phyloP scores from a whole-genome alignment of 2,888 invertebrate species.

The Nemotelus nigrinus region DNA sequence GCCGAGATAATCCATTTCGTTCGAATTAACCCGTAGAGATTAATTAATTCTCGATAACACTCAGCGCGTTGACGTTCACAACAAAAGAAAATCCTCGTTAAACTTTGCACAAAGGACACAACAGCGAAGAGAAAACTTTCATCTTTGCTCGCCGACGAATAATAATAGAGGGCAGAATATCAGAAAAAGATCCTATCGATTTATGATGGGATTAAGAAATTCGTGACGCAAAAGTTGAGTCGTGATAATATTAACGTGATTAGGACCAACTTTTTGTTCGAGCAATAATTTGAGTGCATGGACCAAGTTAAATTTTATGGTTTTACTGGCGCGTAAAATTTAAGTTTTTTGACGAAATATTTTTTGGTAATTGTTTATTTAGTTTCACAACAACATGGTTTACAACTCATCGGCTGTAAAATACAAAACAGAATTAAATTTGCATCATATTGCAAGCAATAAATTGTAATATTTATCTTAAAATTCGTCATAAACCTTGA shows the following conservation, averaged over 20 bases:
- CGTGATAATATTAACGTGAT: conserved; percentile 18
- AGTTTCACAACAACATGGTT: too few relatives aligned
- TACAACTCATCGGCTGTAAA: too few relatives aligned
- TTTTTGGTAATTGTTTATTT: too few relatives aligned
- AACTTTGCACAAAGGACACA: conserved; percentile 4
- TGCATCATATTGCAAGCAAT: too few relatives aligned
- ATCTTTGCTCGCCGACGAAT: neutral
- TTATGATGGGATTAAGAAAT: conserved; percentile 29
- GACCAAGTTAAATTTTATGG: too few relatives aligned
- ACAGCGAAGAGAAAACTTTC: conserved; percentile 18
- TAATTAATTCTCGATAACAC: conserved; percentile 34
- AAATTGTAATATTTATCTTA: too few relatives aligned
- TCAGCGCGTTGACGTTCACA: neutral
- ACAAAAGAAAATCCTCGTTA: conserved; percentile 7
- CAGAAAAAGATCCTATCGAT: neutral
- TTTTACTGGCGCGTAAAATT: too few relatives aligned
- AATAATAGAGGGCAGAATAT: too few relatives aligned
- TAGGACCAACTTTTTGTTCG: conserved; percentile 6
- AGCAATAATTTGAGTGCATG: neutral
- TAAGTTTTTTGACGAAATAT: too few relatives aligned
- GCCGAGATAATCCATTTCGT: conserved; percentile 16
- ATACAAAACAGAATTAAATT: too few relatives aligned
- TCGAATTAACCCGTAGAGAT: conserved; percentile 19
- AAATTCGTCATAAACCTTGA: too few relatives aligned
- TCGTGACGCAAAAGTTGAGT: neutral